These are phyloP conservation scores for Macroramphosus scolopax DNA, from an alignment of 2,797 vertebrate species.

Conservation along the genomic window DNA sequence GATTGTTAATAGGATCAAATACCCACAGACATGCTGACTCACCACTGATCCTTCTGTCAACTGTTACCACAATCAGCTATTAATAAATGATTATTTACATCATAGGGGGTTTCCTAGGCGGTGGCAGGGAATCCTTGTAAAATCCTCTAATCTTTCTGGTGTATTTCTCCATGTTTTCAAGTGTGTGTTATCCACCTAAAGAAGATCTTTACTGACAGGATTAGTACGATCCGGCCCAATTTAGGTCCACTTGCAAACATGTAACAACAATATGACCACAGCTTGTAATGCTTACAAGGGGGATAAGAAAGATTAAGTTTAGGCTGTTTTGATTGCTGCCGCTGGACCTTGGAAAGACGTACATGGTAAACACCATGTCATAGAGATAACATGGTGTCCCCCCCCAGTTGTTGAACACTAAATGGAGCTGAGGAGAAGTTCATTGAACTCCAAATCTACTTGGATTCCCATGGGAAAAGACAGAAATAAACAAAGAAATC, in stretches of 20 bases:
- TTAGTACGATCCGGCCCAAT: constrained; percentile 53
- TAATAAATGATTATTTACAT: too few relatives aligned
- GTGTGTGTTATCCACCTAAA: not conserved
- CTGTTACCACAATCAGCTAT: too few relatives aligned
- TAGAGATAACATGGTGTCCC: too few relatives aligned
- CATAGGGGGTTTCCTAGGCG: not conserved
- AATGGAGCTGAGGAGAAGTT: too few relatives aligned
- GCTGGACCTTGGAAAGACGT: not conserved
- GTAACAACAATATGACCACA: constrained; percentile 53
- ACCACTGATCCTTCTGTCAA: too few relatives aligned
- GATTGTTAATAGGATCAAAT: too few relatives aligned
- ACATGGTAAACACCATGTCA: too few relatives aligned
- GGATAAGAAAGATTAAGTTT: constrained; percentile 48
- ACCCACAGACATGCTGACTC: too few relatives aligned
- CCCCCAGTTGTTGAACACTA: too few relatives aligned
- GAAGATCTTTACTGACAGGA: constrained; percentile 41
- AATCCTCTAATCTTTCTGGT: constrained; percentile 4
- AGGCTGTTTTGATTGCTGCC: constrained; percentile 12
- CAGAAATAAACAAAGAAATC: too few relatives aligned
- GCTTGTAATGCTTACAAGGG: constrained; percentile 34
- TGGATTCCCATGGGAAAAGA: constrained; percentile 10
- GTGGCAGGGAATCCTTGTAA: constrained; percentile 5
- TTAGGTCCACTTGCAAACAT: constrained; percentile 51
- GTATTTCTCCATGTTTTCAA: constrained; percentile 27
- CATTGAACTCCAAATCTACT: too few relatives aligned